Base-by-base conservation (phyloP, 2,113 vertebrate species). In the Gallinago media region DNA sequence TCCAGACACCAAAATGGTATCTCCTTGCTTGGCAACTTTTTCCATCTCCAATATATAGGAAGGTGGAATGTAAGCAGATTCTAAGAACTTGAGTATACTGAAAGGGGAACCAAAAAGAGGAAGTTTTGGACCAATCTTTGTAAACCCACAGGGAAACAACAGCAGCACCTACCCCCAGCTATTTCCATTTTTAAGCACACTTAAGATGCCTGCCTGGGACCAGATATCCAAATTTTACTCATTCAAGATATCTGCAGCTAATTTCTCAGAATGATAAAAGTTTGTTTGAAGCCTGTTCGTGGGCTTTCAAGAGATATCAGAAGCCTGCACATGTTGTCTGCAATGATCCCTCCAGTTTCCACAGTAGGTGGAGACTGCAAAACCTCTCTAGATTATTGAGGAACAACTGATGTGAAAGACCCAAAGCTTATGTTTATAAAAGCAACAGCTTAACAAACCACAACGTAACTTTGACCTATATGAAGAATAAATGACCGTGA, bases 1-100 rank as follows among this genome's bases (percentile, higher is more conserved):
- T n/a, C 98, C 98, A 15, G 98, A 98, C 83, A 99, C 98, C 58
- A 99, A 76, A 91, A 99, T 83, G 23, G 97, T 98, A 77, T 99
- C 99, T 14, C 99, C 99, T 88, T 99, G 99, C 97, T 99, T 99
- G 66, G 99, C 99, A 38, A 98, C 98, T 88, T 99, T 98, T 96
- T 99, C 99, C 99, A 99, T 99, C 95, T 99, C 99, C 2, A 98
- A 98, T 97, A 99, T 99, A 95, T 99, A 99, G 16, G 95, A 92
- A 34, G 99, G 99, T 8, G 99, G 99, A 6, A 96, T 99, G 72
- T 99, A 99, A 3, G 99, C 99, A 9, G 99, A 99, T 97, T 99
- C 99, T 8, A 98, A 98, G 96, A 99, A 99, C 31, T 98, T 99
- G 46, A 99, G 98, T 68, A 99, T 98, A 84, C 99, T 99, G 91